Base-by-base conservation (phyloP, 2,113 vertebrate species). In the Crotalus viridis region DNA sequence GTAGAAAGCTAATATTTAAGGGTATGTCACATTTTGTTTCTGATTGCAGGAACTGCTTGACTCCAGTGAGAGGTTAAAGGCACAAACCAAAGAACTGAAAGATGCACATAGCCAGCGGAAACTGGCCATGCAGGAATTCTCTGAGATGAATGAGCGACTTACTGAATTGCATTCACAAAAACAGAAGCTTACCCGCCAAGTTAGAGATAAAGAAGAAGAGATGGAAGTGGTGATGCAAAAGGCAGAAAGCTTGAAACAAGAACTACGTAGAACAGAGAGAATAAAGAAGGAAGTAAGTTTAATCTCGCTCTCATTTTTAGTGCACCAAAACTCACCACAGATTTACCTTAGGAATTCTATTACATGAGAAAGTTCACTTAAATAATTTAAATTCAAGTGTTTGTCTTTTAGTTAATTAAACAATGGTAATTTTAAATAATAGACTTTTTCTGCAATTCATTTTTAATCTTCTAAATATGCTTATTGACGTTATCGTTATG, bases 201-300 rank as follows among this genome's bases (percentile, higher is more conserved):
- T 99, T 96, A 98, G 99, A 74, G 99, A 99, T 98, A 99, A 99
- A 96, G 99, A 99, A 97, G 99, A 99, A 97, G 99, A 99, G 97
- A 98, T 98, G 96, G 99, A 99, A 97, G 98, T 97, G 94, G 98
- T 98, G 95, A 97, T 97, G 93, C 99, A 99, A 97, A 99, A 99
- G 97, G 96, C 99, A 94, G 99, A 99, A 97, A 98, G 97, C 94
- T 98, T 99, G 92, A 98, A 98, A 95, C 98, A 99, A 96, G 99
- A 99, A 95, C 98, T 99, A 96, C 99, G 99, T 97, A 99, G 98
- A 97, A 98, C 98, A 43, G 99, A 99, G 96, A 98, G 98, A 97
- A 97, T 98, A 96, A 99, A 98, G 97, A 99, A 99, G 98, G 99
- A 99, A 99, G 99, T 99, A 96, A 98, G 98, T 98, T 81, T 39